Conservation (phyloP, 2,888 invertebrate genomes). For the Drosophila atripex region DNA sequence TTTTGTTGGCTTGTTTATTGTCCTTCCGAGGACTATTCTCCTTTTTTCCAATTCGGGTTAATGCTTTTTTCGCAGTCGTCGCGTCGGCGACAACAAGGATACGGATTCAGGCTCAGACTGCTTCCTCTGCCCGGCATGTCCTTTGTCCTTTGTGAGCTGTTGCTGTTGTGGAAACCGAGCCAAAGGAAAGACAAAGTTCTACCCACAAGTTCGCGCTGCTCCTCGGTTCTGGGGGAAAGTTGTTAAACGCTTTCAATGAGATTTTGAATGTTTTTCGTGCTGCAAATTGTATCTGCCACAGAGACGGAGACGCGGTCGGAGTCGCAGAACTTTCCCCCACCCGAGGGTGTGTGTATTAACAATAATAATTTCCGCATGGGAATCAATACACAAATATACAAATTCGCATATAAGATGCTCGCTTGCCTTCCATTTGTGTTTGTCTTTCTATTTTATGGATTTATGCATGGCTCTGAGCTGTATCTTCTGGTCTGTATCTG, state of each 20-base stretch:
- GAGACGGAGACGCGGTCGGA: neutral
- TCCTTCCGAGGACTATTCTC: constrained; percentile 24
- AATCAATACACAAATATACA: constrained; percentile 66
- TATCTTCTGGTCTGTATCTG: constrained; percentile 45
- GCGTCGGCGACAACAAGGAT: constrained; percentile 64
- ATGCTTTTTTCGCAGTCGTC: constrained; percentile 75
- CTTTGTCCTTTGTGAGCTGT: constrained; percentile 50
- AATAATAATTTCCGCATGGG: constrained; percentile 75
- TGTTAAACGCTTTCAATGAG: constrained; percentile 77
- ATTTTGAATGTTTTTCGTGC: constrained; percentile 74
- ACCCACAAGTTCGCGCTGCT: constrained; percentile 36
- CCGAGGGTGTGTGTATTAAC: constrained; percentile 58
- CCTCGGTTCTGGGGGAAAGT: constrained; percentile 26
- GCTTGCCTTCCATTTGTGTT: constrained; percentile 46
- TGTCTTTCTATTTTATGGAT: constrained; percentile 74
- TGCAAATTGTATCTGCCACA: constrained; percentile 57
- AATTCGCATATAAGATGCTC: constrained; percentile 46
- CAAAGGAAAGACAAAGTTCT: constrained; percentile 32
- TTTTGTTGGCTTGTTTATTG: constrained; percentile 27
- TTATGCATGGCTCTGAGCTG: constrained; percentile 60
- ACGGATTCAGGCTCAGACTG: constrained; percentile 1
- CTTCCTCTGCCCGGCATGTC: constrained; percentile 9
- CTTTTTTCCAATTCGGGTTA: constrained; percentile 75
- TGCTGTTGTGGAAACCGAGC: constrained; percentile 45
- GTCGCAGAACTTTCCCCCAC: constrained; percentile 7